Percentiles rank a stretch among this genome's conserved stretches.
These are phyloP conservation scores for Leptinotarsa undecemlineata DNA, from an alignment of 1,140 invertebrate genomes.

Conservation along the genomic window DNA sequence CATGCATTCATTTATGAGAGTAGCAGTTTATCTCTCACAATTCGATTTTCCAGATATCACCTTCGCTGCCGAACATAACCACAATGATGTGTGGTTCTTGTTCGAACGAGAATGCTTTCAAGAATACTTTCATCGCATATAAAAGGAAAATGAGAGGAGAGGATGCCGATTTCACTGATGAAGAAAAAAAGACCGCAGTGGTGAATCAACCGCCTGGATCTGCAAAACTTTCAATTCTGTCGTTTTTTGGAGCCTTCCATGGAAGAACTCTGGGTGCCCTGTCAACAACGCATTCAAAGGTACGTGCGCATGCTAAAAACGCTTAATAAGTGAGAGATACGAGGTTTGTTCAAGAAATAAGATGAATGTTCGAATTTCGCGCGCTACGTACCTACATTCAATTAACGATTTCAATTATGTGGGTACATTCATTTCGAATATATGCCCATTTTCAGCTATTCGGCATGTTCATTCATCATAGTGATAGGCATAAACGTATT, in stretches of 20 bases:
- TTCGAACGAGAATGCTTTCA: constrained; percentile 94
- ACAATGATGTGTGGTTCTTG: constrained; percentile 99
- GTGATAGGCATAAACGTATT: no score
- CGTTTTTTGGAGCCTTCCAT: constrained; percentile 86
- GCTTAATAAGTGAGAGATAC: background rate
- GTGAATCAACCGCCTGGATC: constrained; percentile 83
- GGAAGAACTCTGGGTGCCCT: constrained; percentile 85
- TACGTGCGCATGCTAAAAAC: background rate
- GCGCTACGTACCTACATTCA: background rate
- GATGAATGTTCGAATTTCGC: no score
- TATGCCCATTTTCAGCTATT: no score
- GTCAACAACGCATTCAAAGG: constrained; percentile 89
- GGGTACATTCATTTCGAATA: no score
- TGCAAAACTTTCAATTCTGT: constrained; percentile 83
- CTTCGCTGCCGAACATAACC: constrained; percentile 74
- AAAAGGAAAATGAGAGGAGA: constrained; percentile 65
- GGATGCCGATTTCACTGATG: constrained; percentile 72
- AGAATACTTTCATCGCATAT: constrained; percentile 81
- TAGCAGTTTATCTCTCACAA: background rate
- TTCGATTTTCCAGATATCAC: constrained; percentile 60
- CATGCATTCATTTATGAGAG: no score
- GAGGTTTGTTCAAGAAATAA: no score
- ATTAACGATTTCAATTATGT: background rate
- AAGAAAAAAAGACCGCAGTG: constrained; percentile 77
- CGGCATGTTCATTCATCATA: no score